Evolutionary conservation across 2,113 vertebrate species (phyloP), one percentile per base, ranked within the genome.

Genomic region (Pseudorectes ferrugineus): DNA sequence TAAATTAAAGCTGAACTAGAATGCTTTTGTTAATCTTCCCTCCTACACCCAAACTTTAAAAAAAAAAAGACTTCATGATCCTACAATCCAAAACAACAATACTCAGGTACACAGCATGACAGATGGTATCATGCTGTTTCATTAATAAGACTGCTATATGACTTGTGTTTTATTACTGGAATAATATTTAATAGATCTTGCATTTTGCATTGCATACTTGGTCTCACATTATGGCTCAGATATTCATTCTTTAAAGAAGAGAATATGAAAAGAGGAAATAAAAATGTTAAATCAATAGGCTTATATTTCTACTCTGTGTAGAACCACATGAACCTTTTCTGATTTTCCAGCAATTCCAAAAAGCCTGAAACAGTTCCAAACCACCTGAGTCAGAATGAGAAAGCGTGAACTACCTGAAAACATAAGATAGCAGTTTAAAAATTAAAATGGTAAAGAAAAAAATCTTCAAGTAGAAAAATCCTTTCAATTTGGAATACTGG

Each of bases 241-340:
- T 49, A 83, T 95, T 90, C 90, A 83, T 74, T 85, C 62, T 92
- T 90, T 93, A 74, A 90, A 77, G 66, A 63, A 85, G 24, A 88
- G 33, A 66, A 51, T 83, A 95, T 58, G 54, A 95, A 90, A 88
- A 79, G 33, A 83, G 33, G 46, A 94, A 90, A 93, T 92, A 73
- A 93, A 85, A 92, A 46, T n/a, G 5, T 19, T 79, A 89, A 92
- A 83, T 76, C 26, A 70, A 66, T 49, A 83, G 42, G 21, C 42
- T 88, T 83, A 46, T 83, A 29, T 90, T 95, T 95, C 21, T 88
- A 66, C 33, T 90, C 59, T 70, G 58, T 82, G 57, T 79, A 83
- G 70, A 93, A 83, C n/a, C 62, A 70, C 82, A 70, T 54, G 54
- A 93, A 79, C 7, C 21, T 76, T 93, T 95, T 85, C 23, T 66